phyloP scores from a whole-genome alignment of 1,140 invertebrate genomes.

The Tenebrio molitor region DNA sequence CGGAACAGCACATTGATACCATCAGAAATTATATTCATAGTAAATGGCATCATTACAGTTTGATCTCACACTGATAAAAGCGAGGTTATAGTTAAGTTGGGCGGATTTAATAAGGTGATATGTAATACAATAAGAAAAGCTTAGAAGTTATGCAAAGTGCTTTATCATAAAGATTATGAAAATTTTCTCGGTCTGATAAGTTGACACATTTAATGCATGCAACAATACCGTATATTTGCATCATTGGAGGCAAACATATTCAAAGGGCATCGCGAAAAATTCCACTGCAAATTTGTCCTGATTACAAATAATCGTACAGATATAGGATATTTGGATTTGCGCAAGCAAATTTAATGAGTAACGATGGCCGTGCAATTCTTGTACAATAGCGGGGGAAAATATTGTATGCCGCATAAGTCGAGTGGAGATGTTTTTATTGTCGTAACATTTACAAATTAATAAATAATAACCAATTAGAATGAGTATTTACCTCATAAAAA shows the following conservation, averaged over 20 bases:
- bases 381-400: too few relatives aligned
- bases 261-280: not conserved
- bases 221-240: conserved; percentile 8
- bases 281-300: too few relatives aligned
- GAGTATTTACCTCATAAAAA: too few relatives aligned
- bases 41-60: conserved; percentile 25
- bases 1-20: conserved; percentile 25
- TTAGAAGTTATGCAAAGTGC: conserved; percentile 22
- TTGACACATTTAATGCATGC: conserved; percentile 39
- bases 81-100: conserved; percentile 16
- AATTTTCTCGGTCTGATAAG: conserved; percentile 41
- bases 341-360: too few relatives aligned
- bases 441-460: too few relatives aligned
- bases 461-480: too few relatives aligned
- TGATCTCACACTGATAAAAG: conserved; percentile 25
- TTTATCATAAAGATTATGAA: conserved; percentile 42
- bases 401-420: too few relatives aligned
- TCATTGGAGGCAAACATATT: not conserved
- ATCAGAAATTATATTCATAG: conserved; percentile 26
- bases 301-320: too few relatives aligned
- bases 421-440: too few relatives aligned
- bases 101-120: conserved; percentile 42
- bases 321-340: too few relatives aligned
- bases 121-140: conserved; percentile 39
- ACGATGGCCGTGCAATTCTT: too few relatives aligned